Percentiles rank a stretch among this genome's conserved stretches.
These are phyloP conservation scores for Potamarius usumacintae DNA, from an alignment of 2,113 vertebrate species.

Conservation along the genomic window DNA sequence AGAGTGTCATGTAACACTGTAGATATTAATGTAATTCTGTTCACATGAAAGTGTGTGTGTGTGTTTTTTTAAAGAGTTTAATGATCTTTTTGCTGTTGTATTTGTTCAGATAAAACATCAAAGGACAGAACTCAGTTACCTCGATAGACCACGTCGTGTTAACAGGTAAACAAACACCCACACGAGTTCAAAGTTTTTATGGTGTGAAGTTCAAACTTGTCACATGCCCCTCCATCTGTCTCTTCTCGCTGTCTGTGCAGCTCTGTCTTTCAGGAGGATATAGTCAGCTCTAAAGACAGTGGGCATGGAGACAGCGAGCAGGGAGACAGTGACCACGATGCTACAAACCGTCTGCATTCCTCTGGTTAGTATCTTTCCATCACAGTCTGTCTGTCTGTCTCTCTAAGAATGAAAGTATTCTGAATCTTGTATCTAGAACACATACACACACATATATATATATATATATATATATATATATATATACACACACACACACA, in stretches of 20 bases:
- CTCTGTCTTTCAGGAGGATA: slow-evolving; percentile 98
- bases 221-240: neutral
- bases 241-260: slow-evolving; percentile 64
- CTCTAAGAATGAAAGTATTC: neutral
- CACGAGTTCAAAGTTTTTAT: neutral
- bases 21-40: neutral
- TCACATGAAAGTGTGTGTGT: neutral
- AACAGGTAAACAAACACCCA: slow-evolving; percentile 83
- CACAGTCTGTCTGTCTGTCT: slow-evolving; percentile 10
- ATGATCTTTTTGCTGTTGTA: neutral
- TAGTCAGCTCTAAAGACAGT: slow-evolving; percentile 99
- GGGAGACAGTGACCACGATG: slow-evolving; percentile 98
- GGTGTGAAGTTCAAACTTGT: neutral
- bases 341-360: slow-evolving; percentile 93
- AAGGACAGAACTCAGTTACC: slow-evolving; percentile 94
- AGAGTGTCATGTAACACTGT: neutral
- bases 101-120: slow-evolving; percentile 93
- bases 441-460: neutral
- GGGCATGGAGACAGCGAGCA: slow-evolving; percentile 98
- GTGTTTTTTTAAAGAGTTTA: neutral
- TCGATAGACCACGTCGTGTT: slow-evolving; percentile 94
- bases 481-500: too few relatives aligned
- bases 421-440: neutral
- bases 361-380: slow-evolving; percentile 66
- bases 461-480: neutral